phyloP scores from a whole-genome alignment of 2,797 vertebrate genomes.

The Distichodus sexfasciatus region DNA sequence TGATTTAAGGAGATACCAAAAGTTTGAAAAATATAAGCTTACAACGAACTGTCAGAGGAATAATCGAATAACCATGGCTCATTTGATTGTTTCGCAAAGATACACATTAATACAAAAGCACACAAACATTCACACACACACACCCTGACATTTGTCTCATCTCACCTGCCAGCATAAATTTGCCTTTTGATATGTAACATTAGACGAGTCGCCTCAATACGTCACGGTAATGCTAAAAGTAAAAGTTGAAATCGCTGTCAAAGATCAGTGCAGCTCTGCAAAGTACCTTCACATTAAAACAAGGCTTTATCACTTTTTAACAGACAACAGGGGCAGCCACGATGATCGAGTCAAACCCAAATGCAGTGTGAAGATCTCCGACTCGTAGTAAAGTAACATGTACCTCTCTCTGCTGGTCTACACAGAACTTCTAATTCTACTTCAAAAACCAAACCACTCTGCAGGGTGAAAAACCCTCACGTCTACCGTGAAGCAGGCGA shows the following conservation, averaged over 20 bases:
- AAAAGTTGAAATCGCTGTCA: slow-evolving; percentile 53
- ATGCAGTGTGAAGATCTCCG: slow-evolving; percentile 32
- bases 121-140: slow-evolving; percentile 36
- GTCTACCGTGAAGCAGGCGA: background rate
- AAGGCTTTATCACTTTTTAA: slow-evolving; percentile 14
- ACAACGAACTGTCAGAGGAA: slow-evolving; percentile 26
- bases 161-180: slow-evolving; percentile 56
- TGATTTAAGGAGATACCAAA: slow-evolving; percentile 22
- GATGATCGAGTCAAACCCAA: slow-evolving; percentile 1
- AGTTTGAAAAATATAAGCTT: slow-evolving; percentile 17
- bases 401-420: slow-evolving; percentile 36
- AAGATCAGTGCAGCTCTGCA: slow-evolving; percentile 59
- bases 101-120: slow-evolving; percentile 16
- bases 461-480: slow-evolving; percentile 18
- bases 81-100: slow-evolving; percentile 46
- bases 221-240: slow-evolving; percentile 55
- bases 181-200: slow-evolving; percentile 56
- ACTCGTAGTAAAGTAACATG: slow-evolving; percentile 45
- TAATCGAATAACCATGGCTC: slow-evolving; percentile 48
- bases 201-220: slow-evolving; percentile 50
- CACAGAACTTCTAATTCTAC: slow-evolving; percentile 20
- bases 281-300: slow-evolving; percentile 57
- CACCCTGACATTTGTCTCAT: slow-evolving; percentile 39
- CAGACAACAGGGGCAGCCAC: background rate
- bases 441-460: slow-evolving; percentile 1